Percentiles rank a stretch among this genome's conserved stretches.
Conservation (phyloP, 2,113 vertebrate species). For the Excalfactoria chinensis region DNA sequence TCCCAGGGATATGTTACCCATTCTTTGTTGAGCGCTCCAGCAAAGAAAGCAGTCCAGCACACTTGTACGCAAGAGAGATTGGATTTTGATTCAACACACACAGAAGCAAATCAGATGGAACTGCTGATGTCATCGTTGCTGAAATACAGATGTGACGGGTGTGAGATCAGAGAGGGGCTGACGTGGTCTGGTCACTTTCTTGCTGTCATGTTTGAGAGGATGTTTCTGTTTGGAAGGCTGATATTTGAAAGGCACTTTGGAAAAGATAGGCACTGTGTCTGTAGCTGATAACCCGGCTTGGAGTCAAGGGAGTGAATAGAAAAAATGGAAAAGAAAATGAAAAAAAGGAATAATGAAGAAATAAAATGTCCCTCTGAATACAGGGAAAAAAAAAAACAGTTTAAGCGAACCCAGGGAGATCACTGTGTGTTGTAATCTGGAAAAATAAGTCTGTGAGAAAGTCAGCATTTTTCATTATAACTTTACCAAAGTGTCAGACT, state of each 20-base stretch:
- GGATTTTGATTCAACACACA: background rate
- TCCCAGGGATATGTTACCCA: too few relatives aligned
- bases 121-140: background rate
- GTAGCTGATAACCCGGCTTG: background rate
- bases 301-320: background rate
- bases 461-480: background rate
- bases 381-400: background rate
- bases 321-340: background rate
- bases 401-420: background rate
- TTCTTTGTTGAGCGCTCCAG: background rate
- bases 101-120: background rate
- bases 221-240: background rate
- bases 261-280: background rate
- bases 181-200: background rate
- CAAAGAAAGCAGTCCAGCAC: background rate
- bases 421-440: background rate
- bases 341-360: slow-evolving; percentile 4
- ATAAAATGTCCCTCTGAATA: background rate
- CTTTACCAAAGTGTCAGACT: background rate
- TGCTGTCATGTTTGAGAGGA: background rate
- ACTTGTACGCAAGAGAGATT: background rate
- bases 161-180: background rate
- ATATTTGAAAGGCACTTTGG: background rate
- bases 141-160: rapidly evolving
- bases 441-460: background rate